Evolutionary conservation across 2,888 invertebrate genomes (phyloP), one percentile per base, ranked within the genome.

Genomic region (Drosophila sordidula): DNA sequence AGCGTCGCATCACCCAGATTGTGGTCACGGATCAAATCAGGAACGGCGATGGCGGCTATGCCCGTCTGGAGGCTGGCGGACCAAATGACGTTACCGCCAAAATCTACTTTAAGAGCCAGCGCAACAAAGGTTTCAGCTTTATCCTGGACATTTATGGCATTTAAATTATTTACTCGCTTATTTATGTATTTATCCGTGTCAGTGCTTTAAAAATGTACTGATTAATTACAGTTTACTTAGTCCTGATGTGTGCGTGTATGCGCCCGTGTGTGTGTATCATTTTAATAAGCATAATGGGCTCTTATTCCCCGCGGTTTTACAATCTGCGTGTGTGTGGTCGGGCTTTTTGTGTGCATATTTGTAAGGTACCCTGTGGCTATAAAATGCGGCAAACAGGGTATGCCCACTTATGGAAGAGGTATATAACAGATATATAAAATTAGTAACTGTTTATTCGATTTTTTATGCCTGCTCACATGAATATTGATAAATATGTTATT

Each of bases 11-110:
- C 56, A 92, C 91, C 0, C 89, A 91, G 68, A 74, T 93, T 11
- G 78, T 80, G 11, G 90, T 92, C 1, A 72, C 90, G 11, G 93
- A 94, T 75, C 92, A 92, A 61, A 87, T 91, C 34, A 87, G 72
- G 36, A 90, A 93, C 36, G 93, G 93, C 0, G 91, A 92, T 0
- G 93, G 93, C 6, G 93, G 93, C 14, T 90, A 82, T 61, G 92
- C 91, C 1, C 90, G 80, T 6, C 63, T 93, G 0, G 34, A 80
- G 1, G 39, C 41, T 0, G 93, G 93, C 32, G 93, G 93, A 9
- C 91, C 93, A 0, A 91, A 91, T 4, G 56, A 68, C 46, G 84
- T 55, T 8, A 84, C 78, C 29, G 92, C 90, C 2, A 90, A 90
- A 1, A 61, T 93, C 0, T 90, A 90, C 36, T 92, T 93, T 78